These are phyloP conservation scores for Bryconaethiops microstoma DNA, from an alignment of 2,797 vertebrate genomes.

Conservation along the genomic window DNA sequence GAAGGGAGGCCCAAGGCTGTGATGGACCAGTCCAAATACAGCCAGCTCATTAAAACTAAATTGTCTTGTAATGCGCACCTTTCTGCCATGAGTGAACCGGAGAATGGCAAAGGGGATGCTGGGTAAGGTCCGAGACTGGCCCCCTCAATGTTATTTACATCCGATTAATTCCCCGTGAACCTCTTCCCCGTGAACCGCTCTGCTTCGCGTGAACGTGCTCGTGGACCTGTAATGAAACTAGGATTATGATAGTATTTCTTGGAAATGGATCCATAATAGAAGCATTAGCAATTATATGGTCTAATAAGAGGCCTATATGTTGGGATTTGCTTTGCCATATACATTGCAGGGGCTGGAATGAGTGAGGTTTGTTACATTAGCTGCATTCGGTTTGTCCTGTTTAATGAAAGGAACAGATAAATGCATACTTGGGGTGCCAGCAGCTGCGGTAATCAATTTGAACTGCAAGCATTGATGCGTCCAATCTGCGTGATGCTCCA, in stretches of 20 bases:
- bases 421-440: background rate
- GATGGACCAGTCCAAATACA: constrained; percentile 73
- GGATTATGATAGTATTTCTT: constrained; percentile 23
- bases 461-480: background rate
- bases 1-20: constrained; percentile 67
- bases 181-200: constrained; percentile 20
- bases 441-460: constrained; percentile 5
- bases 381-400: background rate
- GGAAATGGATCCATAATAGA: constrained; percentile 24
- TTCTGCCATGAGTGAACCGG: constrained; percentile 67
- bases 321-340: constrained; percentile 3
- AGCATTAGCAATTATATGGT: constrained; percentile 4
- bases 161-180: constrained; percentile 36
- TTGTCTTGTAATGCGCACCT: constrained; percentile 75
- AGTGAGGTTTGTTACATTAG: constrained; percentile 10
- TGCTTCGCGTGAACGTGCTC: constrained; percentile 18
- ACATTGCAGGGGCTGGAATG: background rate
- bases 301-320: constrained; percentile 16
- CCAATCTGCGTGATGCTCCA: background rate
- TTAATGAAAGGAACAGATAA: background rate
- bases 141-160: constrained; percentile 42
- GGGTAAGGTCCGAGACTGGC: constrained; percentile 35
- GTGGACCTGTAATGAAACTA: constrained; percentile 40
- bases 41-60: constrained; percentile 75
- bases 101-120: constrained; percentile 20